These are phyloP conservation scores for Drosophila ohnishii DNA, from an alignment of 1,140 invertebrate genomes.

Conservation along the genomic window DNA sequence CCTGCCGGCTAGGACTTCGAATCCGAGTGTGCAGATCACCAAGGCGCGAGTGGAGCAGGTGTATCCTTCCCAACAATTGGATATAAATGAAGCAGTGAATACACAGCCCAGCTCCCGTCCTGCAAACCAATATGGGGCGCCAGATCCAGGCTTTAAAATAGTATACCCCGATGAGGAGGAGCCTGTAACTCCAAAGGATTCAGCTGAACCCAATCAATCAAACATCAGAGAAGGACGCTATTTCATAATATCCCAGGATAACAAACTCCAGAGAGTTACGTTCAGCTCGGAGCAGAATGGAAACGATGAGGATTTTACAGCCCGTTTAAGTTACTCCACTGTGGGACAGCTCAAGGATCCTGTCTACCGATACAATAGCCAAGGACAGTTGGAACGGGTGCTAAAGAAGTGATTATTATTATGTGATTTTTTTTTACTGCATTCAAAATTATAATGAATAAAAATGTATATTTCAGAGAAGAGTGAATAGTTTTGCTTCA, in stretches of 20 bases:
- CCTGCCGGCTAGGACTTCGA: background rate
- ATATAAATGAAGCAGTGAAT: conserved; percentile 16
- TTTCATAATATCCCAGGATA: conserved; percentile 69
- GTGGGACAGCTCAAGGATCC: conserved; percentile 78
- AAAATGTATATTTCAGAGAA: too few species aligned
- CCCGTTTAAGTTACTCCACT: conserved; percentile 70
- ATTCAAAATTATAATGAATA: background rate
- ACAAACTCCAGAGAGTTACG: conserved; percentile 68
- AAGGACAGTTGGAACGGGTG: conserved; percentile 71
- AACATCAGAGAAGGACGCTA: conserved; percentile 66
- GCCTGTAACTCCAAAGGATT: background rate
- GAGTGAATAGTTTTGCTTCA: background rate
- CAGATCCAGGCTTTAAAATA: conserved; percentile 57
- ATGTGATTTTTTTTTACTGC: background rate
- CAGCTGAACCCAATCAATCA: background rate
- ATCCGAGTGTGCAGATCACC: conserved; percentile 1
- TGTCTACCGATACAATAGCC: conserved; percentile 69
- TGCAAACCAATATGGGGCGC: conserved; percentile 53
- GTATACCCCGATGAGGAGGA: conserved; percentile 64
- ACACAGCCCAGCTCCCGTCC: conserved; percentile 12
- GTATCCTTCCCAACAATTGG: conserved; percentile 25
- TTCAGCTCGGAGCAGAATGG: conserved; percentile 62
- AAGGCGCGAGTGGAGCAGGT: conserved; percentile 61
- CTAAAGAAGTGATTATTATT: conserved; percentile 40
- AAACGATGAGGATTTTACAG: conserved; percentile 68